Percentiles rank a stretch among this genome's conserved stretches.
phyloP scores from a whole-genome alignment of 2,888 invertebrate species.

The Serripes groenlandicus region DNA sequence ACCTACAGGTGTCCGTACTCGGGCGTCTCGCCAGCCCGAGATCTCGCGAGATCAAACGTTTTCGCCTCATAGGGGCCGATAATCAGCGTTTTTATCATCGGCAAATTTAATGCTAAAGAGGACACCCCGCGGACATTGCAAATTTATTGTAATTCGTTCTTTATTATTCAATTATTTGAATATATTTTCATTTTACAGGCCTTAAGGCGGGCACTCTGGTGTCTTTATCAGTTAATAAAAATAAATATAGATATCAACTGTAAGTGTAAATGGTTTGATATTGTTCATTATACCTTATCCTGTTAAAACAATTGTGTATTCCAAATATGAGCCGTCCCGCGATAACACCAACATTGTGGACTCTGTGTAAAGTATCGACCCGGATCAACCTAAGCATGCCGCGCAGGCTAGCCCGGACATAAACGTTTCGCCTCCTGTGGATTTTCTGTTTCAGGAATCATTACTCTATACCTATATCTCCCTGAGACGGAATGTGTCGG shows the following conservation, averaged over 20 bases:
- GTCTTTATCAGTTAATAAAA: slow-evolving; percentile 15
- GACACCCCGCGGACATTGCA: slow-evolving; percentile 39
- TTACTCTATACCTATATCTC: too few species aligned
- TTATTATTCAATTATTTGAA: slow-evolving; percentile 57
- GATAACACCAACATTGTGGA: too few species aligned
- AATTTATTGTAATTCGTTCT: slow-evolving; percentile 65
- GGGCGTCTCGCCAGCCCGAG: slow-evolving; percentile 58
- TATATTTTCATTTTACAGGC: slow-evolving; percentile 20
- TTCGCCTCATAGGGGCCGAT: slow-evolving; percentile 37
- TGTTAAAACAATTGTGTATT: too few species aligned
- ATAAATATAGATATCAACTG: slow-evolving; percentile 23
- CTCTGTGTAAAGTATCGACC: too few species aligned
- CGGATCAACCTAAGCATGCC: too few species aligned
- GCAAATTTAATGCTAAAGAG: slow-evolving; percentile 58
- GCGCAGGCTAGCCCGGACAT: too few species aligned
- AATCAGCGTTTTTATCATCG: slow-evolving; percentile 53
- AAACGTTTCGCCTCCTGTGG: too few species aligned
- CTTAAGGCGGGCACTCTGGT: neutral
- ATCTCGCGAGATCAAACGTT: slow-evolving; percentile 65
- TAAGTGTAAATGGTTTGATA: slow-evolving; percentile 2
- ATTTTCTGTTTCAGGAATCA: too few species aligned
- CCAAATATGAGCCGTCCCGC: too few species aligned
- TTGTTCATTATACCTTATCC: slow-evolving; percentile 6
- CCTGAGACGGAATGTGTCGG: too few species aligned
- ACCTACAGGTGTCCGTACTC: slow-evolving; percentile 58